Percentiles rank a stretch among this genome's conserved stretches.
Evolutionary conservation across 2,797 vertebrate species (phyloP).

Genomic region (Falco naumanni): DNA sequence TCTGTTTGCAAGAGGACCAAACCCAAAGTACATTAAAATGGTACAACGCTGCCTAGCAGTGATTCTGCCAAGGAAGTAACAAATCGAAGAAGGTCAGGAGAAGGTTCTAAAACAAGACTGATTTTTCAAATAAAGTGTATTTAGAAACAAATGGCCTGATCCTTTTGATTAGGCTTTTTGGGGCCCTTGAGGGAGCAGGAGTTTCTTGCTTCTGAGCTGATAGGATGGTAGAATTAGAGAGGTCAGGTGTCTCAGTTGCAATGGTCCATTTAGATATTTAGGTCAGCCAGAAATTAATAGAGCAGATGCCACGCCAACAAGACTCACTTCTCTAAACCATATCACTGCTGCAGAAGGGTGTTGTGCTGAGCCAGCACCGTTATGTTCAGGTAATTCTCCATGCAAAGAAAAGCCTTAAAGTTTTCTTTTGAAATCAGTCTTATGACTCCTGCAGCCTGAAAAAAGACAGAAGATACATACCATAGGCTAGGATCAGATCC

Average conservation of each 20-base stretch:
- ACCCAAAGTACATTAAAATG: background rate
- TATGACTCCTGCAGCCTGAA: background rate
- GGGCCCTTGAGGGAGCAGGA: background rate
- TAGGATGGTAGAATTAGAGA: background rate
- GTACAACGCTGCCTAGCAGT: background rate
- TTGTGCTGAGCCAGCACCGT: background rate
- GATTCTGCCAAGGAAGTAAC: background rate
- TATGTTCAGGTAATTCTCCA: background rate
- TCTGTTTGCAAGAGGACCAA: background rate
- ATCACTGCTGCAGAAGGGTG: background rate
- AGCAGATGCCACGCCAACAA: background rate
- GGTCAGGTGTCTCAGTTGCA: background rate
- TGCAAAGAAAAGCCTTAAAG: background rate
- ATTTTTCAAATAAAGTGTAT: background rate
- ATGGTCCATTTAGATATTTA: background rate
- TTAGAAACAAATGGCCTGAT: background rate
- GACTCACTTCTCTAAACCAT: background rate
- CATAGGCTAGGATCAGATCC: background rate
- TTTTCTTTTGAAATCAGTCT: background rate
- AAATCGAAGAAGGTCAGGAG: background rate
- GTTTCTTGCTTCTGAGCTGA: background rate
- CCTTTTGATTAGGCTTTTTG: background rate
- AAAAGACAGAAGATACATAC: background rate
- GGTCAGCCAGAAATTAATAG: background rate
- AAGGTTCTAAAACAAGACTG: background rate